Conservation (phyloP, 2,888 invertebrate genomes). For the Bimastos eiseni region DNA sequence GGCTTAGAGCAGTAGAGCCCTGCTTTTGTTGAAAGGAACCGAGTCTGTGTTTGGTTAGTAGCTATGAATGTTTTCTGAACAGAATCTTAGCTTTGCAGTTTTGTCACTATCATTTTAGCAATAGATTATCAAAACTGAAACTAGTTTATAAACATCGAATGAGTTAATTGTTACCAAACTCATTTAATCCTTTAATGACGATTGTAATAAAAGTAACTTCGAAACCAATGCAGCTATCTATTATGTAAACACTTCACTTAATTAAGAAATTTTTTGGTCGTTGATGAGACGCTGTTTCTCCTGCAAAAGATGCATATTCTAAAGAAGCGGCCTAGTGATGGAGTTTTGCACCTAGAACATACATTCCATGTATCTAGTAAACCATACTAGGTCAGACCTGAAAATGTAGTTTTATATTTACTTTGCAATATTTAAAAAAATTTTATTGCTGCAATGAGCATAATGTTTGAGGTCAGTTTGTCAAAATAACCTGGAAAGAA, state of each 20-base stretch:
- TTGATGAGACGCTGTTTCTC: neutral
- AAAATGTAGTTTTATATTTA: no score
- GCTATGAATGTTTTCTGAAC: neutral
- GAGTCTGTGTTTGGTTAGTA: neutral
- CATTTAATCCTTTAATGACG: no score
- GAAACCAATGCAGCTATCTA: no score
- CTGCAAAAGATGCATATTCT: neutral
- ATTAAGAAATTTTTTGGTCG: neutral
- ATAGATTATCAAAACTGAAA: neutral
- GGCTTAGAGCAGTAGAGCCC: neutral
- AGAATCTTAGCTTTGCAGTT: neutral
- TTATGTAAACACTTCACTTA: neutral
- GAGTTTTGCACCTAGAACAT: no score
- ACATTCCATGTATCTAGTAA: no score
- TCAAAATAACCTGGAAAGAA: no score
- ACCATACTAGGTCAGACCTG: no score
- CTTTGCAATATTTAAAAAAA: no score
- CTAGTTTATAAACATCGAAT: neutral
- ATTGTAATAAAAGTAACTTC: no score
- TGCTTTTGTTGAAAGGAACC: neutral
- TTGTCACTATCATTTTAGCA: neutral
- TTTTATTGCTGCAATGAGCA: no score
- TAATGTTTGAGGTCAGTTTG: no score
- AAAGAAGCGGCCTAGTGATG: neutral
- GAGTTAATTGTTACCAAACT: neutral